Conservation (phyloP, 2,888 invertebrate species). For the Nudaria mundana region DNA sequence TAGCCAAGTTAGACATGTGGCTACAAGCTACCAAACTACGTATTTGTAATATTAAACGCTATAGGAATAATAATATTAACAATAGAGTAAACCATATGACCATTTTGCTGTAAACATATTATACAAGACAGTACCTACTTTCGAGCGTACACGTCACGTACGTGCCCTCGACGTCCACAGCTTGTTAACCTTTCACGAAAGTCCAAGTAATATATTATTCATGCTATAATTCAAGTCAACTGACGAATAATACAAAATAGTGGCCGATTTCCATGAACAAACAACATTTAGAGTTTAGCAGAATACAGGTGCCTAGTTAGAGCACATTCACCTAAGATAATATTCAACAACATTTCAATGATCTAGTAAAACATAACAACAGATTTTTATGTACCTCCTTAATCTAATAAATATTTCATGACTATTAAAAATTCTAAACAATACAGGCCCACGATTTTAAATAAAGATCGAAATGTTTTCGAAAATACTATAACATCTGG, state of each 20-base stretch:
- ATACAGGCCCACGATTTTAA: constrained; percentile 5
- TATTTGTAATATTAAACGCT: no score
- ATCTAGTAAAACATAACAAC: constrained; percentile 21
- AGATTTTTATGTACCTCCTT: constrained; percentile 23
- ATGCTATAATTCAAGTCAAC: constrained; percentile 47
- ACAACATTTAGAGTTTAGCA: constrained; percentile 10
- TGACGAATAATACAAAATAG: constrained; percentile 36
- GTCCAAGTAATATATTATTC: constrained; percentile 54
- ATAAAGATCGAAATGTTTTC: constrained; percentile 5
- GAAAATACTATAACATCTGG: constrained; percentile 28
- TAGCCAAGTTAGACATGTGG: no score
- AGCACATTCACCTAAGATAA: constrained; percentile 30
- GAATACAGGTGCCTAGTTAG: constrained; percentile 33
- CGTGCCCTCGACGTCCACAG: constrained; percentile 26
- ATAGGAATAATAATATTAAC: no score
- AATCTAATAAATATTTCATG: constrained; percentile 24
- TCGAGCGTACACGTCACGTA: constrained; percentile 27
- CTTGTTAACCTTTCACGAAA: constrained; percentile 74
- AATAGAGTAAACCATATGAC: no score
- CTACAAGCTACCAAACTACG: no score
- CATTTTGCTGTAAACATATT: no score
- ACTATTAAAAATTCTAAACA: constrained; percentile 18
- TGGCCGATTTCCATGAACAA: constrained; percentile 14
- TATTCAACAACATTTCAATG: constrained; percentile 32
- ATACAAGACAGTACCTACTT: no score